A percentile compares a stretch with the other conserved stretches of the same genome.
These are phyloP conservation scores for Cryptoleucopteryx plumbea DNA, from an alignment of 2,113 vertebrate genomes.

Conservation along the genomic window DNA sequence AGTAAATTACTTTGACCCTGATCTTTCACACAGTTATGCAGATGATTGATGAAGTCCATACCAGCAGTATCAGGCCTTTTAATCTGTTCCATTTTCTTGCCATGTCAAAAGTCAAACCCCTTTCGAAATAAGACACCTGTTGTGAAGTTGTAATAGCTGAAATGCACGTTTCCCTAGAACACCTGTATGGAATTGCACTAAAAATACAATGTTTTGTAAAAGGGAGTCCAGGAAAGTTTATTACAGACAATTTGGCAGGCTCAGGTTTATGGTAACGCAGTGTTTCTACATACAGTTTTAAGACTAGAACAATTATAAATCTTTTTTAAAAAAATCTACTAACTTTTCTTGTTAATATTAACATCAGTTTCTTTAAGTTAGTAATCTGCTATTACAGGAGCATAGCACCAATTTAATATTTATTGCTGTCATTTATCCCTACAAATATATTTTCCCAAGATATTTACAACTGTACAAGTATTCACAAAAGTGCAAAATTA, in stretches of 20 bases:
- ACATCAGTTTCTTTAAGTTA: slow-evolving; percentile 68
- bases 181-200: slow-evolving; percentile 34
- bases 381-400: slow-evolving; percentile 69
- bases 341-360: slow-evolving; percentile 68
- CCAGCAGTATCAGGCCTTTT: background rate
- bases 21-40: background rate
- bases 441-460: slow-evolving; percentile 78
- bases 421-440: slow-evolving; percentile 76
- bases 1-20: background rate
- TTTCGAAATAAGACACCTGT: slow-evolving; percentile 5
- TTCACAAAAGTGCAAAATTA: slow-evolving; percentile 86
- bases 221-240: background rate
- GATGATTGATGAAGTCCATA: background rate
- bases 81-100: background rate
- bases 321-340: slow-evolving; percentile 29
- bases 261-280: slow-evolving; percentile 19
- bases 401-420: slow-evolving; percentile 68
- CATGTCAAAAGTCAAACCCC: background rate
- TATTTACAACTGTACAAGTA: slow-evolving; percentile 82
- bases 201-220: background rate
- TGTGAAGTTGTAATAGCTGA: background rate
- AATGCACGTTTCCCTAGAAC: background rate
- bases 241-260: slow-evolving; percentile 17
- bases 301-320: slow-evolving; percentile 60
- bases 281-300: slow-evolving; percentile 55